Evolutionary conservation across 2,797 vertebrate species (phyloP).

Genomic region (Sebastes steindachneri): DNA sequence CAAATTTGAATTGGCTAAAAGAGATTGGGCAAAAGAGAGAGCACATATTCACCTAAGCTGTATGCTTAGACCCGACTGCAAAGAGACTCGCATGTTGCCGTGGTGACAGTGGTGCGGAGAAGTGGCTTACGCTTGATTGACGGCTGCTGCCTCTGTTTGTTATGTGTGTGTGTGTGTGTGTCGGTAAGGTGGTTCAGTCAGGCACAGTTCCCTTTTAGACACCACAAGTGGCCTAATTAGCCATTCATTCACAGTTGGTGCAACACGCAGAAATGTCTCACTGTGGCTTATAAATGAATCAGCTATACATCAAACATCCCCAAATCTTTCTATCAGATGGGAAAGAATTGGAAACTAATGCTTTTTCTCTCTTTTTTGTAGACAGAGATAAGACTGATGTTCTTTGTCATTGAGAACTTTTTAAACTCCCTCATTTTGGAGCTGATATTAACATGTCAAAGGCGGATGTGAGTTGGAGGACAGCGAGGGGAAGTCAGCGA

Average conservation of each 20-base stretch:
- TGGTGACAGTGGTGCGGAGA: conserved; percentile 41
- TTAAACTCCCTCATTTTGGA: neutral
- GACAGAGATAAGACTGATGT: neutral
- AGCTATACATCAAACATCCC: conserved; percentile 9
- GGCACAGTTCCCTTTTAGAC: conserved; percentile 47
- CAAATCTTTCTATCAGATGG: neutral
- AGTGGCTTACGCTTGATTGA: conserved; percentile 47
- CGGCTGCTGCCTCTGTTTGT: conserved; percentile 25
- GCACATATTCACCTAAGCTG: neutral
- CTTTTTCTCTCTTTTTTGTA: neutral
- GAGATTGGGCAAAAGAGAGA: neutral
- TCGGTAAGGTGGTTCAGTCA: conserved; percentile 20
- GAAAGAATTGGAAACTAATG: conserved; percentile 4
- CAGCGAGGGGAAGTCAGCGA: neutral
- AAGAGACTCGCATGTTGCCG: conserved; percentile 37
- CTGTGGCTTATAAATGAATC: conserved; percentile 21
- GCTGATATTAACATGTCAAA: conserved; percentile 5
- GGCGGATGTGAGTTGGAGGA: conserved; percentile 21
- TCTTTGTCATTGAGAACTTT: conserved; percentile 20
- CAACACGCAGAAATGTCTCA: conserved; percentile 8
- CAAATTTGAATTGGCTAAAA: conserved; percentile 13
- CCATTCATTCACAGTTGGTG: conserved; percentile 44
- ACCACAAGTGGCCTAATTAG: conserved; percentile 53
- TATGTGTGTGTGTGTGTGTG: conserved; percentile 15
- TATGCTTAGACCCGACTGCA: neutral